Evolutionary conservation across 2,797 vertebrate genomes (phyloP), one percentile per base, ranked within the genome.

Genomic region (Bufotes viridis): DNA sequence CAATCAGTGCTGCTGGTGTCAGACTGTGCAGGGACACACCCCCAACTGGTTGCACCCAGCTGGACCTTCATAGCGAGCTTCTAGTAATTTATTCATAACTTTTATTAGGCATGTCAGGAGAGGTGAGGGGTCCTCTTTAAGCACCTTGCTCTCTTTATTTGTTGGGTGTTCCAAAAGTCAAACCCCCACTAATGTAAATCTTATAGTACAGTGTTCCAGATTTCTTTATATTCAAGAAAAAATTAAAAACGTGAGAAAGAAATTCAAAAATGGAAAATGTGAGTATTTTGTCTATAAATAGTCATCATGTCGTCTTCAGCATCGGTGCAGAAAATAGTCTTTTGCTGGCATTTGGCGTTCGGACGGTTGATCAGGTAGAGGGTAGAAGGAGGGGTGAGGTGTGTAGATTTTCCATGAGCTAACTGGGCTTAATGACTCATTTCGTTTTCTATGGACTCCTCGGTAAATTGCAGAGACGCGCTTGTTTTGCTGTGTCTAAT

Each of bases 401-500:
- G 57, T 42, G 79, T 53, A 42, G 70, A 61, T 82, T 89, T 89
- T 85, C 78, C 82, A 75, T 88, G 82, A 65, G 42, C 58, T 81
- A 85, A 85, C 42, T 26, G 24, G 57, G 55, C 34, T 76, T 81
- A 89, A 76, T 85, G 87, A 89, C 49, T 89, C 87, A 88, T 67
- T 85, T 83, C 17, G 60, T 86, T 57, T 78, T 81, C 84, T 24
- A 76, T 76, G 87, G 58, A 63, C 58, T 81, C 70, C 69, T 78
- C 42, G 7, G 87, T 70, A 89, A 89, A 82, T 65, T 49, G 67
- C 18, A 65, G 78, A 87, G 86, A 76, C 76, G 81, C 69, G 49
- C 84, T 85, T 88, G 83, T 81, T 85, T 88, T 86, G 67, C 84
- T 82, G 7, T 42, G 69, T 85, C 78, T 82, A 76, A 86, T 85